Evolutionary conservation across 2,113 vertebrate species (phyloP).

Genomic region (Suricata suricatta): DNA sequence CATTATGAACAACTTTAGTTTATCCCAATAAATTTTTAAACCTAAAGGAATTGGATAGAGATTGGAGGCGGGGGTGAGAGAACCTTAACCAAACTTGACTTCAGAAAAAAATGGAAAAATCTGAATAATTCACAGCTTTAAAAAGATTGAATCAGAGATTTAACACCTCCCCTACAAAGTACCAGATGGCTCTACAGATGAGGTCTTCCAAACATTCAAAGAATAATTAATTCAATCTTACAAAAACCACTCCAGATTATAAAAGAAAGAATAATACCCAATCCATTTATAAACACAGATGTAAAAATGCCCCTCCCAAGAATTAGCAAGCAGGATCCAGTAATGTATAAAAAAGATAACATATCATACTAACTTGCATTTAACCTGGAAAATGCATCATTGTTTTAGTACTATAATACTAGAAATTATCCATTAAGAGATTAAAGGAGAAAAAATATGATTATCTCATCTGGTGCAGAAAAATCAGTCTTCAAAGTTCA

Average conservation of each 20-base stretch:
- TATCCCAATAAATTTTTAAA: background rate
- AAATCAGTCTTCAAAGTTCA: background rate
- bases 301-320: background rate
- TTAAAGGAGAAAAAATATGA: background rate
- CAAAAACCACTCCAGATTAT: background rate
- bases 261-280: background rate
- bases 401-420: background rate
- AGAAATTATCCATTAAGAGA: background rate
- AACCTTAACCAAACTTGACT: background rate
- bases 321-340: background rate
- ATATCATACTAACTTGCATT: background rate
- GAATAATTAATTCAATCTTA: background rate
- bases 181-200: background rate
- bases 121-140: background rate
- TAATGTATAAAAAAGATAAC: background rate
- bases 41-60: background rate
- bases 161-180: background rate
- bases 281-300: background rate
- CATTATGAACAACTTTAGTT: background rate
- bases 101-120: slow-evolving; percentile 15
- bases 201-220: slow-evolving; percentile 8
- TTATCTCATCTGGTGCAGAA: background rate
- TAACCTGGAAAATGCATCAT: background rate
- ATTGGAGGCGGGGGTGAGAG: background rate
- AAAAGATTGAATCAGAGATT: background rate